Evolutionary conservation across 2,113 vertebrate species (phyloP).

Genomic region (Vidua chalybeata): DNA sequence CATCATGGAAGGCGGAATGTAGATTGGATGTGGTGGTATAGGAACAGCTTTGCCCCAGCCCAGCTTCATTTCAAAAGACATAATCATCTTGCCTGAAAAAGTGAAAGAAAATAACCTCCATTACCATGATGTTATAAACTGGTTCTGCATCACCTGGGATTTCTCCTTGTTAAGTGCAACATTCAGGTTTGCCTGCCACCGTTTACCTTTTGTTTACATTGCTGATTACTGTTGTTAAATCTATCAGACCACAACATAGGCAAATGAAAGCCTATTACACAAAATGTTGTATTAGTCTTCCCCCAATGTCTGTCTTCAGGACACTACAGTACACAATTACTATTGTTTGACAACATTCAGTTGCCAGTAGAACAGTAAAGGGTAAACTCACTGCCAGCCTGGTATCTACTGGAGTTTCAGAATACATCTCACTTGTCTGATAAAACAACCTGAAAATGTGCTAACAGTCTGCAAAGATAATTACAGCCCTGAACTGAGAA

Average conservation of each 20-base stretch:
- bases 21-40: conserved; percentile 98
- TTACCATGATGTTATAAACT: not conserved
- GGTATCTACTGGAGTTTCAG: not conserved
- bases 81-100: conserved; percentile 93
- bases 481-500: not conserved
- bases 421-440: not conserved
- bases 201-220: not conserved
- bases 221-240: not conserved
- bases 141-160: not conserved
- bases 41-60: conserved; percentile 99
- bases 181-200: not conserved
- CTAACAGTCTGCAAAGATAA: not conserved
- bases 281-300: not conserved
- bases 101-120: not conserved
- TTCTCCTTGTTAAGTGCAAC: not conserved
- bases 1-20: conserved; percentile 99
- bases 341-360: not conserved
- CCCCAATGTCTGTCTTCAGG: not conserved
- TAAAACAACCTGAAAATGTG: not conserved
- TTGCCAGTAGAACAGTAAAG: not conserved
- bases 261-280: not conserved
- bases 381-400: not conserved
- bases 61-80: conserved; percentile 99
- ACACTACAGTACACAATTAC: not conserved
- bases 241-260: not conserved